Percentiles rank a stretch among this genome's conserved stretches.
These are phyloP conservation scores for Sylvia borin DNA, from an alignment of 2,797 vertebrate genomes.

Conservation along the genomic window DNA sequence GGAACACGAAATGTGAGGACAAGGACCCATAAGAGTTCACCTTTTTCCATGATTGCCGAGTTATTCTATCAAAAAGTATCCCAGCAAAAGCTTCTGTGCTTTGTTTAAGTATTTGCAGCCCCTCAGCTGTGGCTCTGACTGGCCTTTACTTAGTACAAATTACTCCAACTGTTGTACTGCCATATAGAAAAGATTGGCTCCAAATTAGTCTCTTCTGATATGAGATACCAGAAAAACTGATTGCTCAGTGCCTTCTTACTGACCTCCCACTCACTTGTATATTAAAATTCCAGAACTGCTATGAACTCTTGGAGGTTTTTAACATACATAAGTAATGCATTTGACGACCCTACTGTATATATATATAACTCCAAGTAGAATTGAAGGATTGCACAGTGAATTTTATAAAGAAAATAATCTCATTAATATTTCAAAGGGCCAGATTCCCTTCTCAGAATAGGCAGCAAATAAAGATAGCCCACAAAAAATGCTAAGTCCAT, in stretches of 20 bases:
- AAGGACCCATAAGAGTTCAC: background rate
- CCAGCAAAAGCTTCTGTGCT: background rate
- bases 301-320: background rate
- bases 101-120: background rate
- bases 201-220: constrained; percentile 2
- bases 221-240: background rate
- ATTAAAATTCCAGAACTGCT: background rate
- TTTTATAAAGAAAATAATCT: background rate
- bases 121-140: background rate
- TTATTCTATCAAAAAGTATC: constrained; percentile 2
- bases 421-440: background rate
- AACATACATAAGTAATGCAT: background rate
- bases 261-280: background rate
- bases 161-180: background rate
- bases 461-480: background rate
- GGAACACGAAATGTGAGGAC: background rate
- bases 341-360: background rate
- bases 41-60: constrained; percentile 2
- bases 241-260: background rate
- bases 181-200: background rate
- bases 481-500: background rate
- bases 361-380: background rate
- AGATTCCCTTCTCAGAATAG: background rate
- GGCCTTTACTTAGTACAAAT: constrained; percentile 20
- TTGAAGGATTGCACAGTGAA: background rate